Evolutionary conservation across 1,140 invertebrate species (phyloP), one percentile per base, ranked within the genome.

Genomic region (Plodia interpunctella): DNA sequence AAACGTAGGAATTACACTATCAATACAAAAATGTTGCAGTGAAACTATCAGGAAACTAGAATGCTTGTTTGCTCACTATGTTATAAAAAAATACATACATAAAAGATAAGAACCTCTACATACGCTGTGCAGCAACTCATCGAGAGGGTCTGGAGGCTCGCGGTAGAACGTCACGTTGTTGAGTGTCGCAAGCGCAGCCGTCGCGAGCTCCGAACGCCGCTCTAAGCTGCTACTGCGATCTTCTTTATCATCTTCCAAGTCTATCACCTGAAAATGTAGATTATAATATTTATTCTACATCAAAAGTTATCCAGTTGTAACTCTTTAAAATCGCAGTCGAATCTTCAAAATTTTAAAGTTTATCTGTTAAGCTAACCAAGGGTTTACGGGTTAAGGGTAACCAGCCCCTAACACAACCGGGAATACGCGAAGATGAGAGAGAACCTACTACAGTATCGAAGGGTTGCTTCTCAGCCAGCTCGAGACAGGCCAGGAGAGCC

Each of bases 151-250:
- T 0, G 82, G 76, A 2, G 79, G 66, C 21, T 90, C 83, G 1
- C 83, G 65, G 65, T 89, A 90, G 65, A 86, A 90, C 0, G 88
- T 90, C 19, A 90, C 65, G 53, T 90, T 90, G 67, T 90, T 90
- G 17, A 90, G 75, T 0, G 89, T 83, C 0, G 88, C 88, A 2
- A 90, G 63, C 6, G 79, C 77, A 3, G 87, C 87, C 6, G 76
- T 81, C 0, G 87, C 82, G 25, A 90, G 52, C 59, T 88, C 87
- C 13, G 78, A 76, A 21, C 74, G 72, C 5, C 80, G 76, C 5
- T 80, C 78, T n/a, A 66, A 62, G 20, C 50, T 59, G 2, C 53
- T 62, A 5, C 62, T 32, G 3, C 56, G 55, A 2, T 72, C 63
- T 0, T 71, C 70, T 11, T 10, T 30, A 0, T 19, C 21, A 2